These are phyloP conservation scores for Motacilla alba DNA, from an alignment of 2,113 vertebrate genomes.

Conservation along the genomic window DNA sequence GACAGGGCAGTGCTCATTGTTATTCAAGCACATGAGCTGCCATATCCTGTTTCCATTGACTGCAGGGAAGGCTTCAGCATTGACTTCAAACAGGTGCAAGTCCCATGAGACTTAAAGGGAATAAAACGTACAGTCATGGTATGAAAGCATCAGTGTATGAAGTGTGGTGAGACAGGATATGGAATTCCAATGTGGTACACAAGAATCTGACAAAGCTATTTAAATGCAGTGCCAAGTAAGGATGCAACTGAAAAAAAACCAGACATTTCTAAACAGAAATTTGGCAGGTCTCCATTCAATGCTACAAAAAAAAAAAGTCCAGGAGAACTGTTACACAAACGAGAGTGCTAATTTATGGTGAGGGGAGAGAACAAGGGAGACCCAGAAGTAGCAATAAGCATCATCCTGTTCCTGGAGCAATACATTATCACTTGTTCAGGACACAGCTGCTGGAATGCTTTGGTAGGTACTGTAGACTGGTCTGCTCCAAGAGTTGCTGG, in stretches of 20 bases:
- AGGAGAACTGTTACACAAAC: neutral
- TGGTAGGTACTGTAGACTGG: neutral
- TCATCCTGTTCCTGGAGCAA: neutral
- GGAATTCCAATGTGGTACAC: constrained; percentile 9
- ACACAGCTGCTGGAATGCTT: neutral
- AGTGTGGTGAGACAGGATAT: constrained; percentile 44
- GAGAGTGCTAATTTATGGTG: neutral
- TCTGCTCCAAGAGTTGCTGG: neutral
- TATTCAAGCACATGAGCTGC: constrained; percentile 23
- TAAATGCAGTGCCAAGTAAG: constrained; percentile 49
- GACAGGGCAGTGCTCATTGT: neutral
- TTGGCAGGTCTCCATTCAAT: constrained; percentile 6
- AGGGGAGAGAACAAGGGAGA: neutral
- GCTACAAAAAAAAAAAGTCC: neutral
- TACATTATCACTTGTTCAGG: neutral
- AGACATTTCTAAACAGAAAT: constrained; percentile 23
- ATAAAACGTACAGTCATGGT: constrained; percentile 18
- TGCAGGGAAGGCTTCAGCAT: constrained; percentile 20
- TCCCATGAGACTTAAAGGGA: neutral
- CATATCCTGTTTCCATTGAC: constrained; percentile 23
- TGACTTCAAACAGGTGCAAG: constrained; percentile 56
- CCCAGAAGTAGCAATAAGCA: neutral
- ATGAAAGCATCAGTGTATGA: constrained; percentile 56
- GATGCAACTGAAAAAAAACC: neutral
- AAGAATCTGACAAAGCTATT: constrained; percentile 33